Conservation (phyloP, 2,888 invertebrate species). For the Brenthis ino region DNA sequence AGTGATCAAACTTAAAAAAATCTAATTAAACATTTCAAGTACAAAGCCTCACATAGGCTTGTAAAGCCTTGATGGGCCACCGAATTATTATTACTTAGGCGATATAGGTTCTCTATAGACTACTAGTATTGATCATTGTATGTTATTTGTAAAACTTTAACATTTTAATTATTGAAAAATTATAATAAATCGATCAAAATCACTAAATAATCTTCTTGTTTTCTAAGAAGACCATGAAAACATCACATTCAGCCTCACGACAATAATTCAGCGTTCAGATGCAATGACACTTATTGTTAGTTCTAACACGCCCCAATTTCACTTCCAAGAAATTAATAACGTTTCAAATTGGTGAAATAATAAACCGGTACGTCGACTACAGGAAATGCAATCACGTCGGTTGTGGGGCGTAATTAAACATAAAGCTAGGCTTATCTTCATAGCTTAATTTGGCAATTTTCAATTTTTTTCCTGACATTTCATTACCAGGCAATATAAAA, state of each 20-base stretch:
- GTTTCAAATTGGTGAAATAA: conserved; percentile 78
- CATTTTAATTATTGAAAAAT: too few species aligned
- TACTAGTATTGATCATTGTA: too few species aligned
- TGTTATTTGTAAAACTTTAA: too few species aligned
- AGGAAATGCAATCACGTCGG: conserved; percentile 77
- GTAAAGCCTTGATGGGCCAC: too few species aligned
- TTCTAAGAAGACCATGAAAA: not conserved
- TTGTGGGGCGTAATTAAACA: conserved; percentile 73
- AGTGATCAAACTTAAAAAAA: too few species aligned
- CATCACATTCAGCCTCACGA: not conserved
- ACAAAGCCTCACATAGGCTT: too few species aligned
- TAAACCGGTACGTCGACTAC: conserved; percentile 71
- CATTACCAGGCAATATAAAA: conserved; percentile 61
- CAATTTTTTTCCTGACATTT: conserved; percentile 43
- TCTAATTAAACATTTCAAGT: too few species aligned
- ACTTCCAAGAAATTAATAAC: conserved; percentile 71
- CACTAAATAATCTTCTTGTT: too few species aligned
- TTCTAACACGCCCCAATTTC: conserved; percentile 52
- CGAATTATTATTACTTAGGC: too few species aligned
- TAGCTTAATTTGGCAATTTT: conserved; percentile 40
- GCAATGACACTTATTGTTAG: conserved; percentile 24
- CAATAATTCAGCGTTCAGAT: conserved; percentile 3
- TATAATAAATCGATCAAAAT: too few species aligned
- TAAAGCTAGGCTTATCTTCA: conserved; percentile 56
- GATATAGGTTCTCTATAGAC: too few species aligned